phyloP scores from a whole-genome alignment of 2,113 vertebrate genomes.

The Takifugu flavidus region DNA sequence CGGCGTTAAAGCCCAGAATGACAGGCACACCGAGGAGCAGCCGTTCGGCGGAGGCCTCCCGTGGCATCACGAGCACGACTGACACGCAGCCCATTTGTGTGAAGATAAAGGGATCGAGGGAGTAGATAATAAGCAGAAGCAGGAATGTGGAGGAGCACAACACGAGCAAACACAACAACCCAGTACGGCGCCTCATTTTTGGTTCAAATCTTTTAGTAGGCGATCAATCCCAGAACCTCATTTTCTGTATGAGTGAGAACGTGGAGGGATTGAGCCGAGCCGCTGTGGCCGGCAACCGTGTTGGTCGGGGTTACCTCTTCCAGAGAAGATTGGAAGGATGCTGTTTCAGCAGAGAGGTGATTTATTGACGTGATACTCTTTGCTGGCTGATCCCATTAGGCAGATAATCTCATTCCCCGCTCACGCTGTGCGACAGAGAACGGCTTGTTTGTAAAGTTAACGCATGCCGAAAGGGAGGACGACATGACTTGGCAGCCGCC shows the following conservation, averaged over 20 bases:
- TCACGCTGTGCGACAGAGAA: background rate
- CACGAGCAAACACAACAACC: constrained; percentile 13
- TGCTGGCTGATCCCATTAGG: constrained; percentile 25
- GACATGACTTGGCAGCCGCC: constrained; percentile 24
- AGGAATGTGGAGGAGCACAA: constrained; percentile 3
- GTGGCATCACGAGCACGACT: background rate
- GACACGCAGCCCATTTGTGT: constrained; percentile 19
- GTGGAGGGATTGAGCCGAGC: constrained; percentile 9
- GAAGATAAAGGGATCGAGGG: constrained; percentile 15
- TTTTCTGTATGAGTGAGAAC: background rate
- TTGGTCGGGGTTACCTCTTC: constrained; percentile 5
- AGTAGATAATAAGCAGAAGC: constrained; percentile 19
- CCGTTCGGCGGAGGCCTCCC: background rate
- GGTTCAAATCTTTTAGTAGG: background rate
- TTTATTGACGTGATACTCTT: constrained; percentile 30
- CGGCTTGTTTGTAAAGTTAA: constrained; percentile 7
- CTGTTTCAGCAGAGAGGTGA: constrained; percentile 20
- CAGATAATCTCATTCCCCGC: constrained; percentile 33
- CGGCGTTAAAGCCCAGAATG: background rate
- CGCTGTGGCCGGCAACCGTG: constrained; percentile 7
- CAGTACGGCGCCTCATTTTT: background rate
- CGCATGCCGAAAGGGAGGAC: constrained; percentile 1
- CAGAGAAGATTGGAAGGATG: constrained; percentile 20
- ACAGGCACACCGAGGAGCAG: constrained; percentile 12
- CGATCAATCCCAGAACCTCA: background rate